Percentiles rank a stretch among this genome's conserved stretches.
Evolutionary conservation across 2,888 invertebrate genomes (phyloP).

Genomic region (Exocentrus adspersus): DNA sequence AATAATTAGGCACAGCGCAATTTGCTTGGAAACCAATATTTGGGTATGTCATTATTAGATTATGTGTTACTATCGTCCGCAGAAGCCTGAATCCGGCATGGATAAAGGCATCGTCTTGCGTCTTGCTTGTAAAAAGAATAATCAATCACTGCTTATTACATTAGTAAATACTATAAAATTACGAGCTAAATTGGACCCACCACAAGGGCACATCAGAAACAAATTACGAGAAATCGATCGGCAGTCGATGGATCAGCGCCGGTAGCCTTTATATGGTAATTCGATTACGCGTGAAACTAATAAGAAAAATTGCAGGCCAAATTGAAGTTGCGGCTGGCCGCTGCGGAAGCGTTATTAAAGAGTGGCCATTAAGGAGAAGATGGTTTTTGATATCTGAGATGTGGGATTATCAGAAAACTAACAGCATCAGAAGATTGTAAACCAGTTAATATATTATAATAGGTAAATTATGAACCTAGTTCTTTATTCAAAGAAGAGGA

Average conservation of each 20-base stretch:
- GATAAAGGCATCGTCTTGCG: not conserved
- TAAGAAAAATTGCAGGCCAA: constrained; percentile 1
- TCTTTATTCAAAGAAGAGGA: too few relatives aligned
- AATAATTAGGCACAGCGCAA: too few relatives aligned
- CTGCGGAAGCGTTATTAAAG: constrained; percentile 27
- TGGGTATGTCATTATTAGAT: too few relatives aligned
- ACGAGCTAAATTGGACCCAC: constrained; percentile 4
- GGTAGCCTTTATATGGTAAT: constrained; percentile 19
- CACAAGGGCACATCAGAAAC: constrained; percentile 10
- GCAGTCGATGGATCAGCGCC: not conserved
- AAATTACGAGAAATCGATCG: constrained; percentile 18
- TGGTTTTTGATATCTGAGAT: too few relatives aligned
- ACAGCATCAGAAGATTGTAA: too few relatives aligned
- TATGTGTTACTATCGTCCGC: not conserved
- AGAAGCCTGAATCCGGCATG: not conserved
- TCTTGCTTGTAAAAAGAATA: constrained; percentile 3
- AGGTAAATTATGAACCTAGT: too few relatives aligned
- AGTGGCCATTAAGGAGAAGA: constrained; percentile 35
- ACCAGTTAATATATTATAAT: too few relatives aligned
- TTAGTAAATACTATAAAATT: too few relatives aligned
- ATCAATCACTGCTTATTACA: constrained; percentile 21
- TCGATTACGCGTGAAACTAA: constrained; percentile 13
- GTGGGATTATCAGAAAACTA: too few relatives aligned
- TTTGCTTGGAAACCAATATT: too few relatives aligned
- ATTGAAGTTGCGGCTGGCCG: constrained; percentile 30